Evolutionary conservation across 2,113 vertebrate species (phyloP), one percentile per base, ranked within the genome.

Genomic region (Hydrochoerus hydrochaeris): DNA sequence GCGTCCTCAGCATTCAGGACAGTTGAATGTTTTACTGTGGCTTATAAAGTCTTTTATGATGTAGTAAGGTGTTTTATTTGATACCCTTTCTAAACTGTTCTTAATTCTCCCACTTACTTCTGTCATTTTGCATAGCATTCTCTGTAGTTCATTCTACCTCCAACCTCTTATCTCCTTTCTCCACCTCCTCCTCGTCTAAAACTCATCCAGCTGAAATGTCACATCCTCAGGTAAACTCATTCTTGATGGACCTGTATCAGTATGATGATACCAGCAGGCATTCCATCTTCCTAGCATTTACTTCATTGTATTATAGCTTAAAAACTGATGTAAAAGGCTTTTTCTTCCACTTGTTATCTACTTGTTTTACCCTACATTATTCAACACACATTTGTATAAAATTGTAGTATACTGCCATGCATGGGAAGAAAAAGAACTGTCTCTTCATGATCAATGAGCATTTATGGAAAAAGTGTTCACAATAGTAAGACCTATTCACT

Each of bases 341-440:
- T 57, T 85, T 32, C 32, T 69, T 38, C 46, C 28, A 35, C 32
- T 75, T 44, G 4, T 17, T 49, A n/a, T 57, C 41, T 49, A 73
- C 24, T 80, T 94, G 20, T 88, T 75, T 71, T 41, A 41, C 13
- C 30, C 54, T 19, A 30, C 1, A 8, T 87, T 67, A 67, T 44
- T 90, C 67, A 54, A 44, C 38, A 54, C 38, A 57, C 62, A 93
- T 88, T 82, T 91, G 20, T 44, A 77, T 77, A 88, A 93, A 88
- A 82, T 93, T 75, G 57, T 44, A 77, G 54, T 73, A 54, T 54
- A 35, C 57, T 80, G 77, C 44, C 46, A 69, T 75, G 78, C 69
- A 26, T 44, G 41, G 62, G 62, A 41, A 94, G 35, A 83, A 62
- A 65, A 91, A 26, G 28, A 13, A 46, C 22, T 7, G 67, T 84